Conservation (phyloP, 2,888 invertebrate genomes). For the Plebejus anna region DNA sequence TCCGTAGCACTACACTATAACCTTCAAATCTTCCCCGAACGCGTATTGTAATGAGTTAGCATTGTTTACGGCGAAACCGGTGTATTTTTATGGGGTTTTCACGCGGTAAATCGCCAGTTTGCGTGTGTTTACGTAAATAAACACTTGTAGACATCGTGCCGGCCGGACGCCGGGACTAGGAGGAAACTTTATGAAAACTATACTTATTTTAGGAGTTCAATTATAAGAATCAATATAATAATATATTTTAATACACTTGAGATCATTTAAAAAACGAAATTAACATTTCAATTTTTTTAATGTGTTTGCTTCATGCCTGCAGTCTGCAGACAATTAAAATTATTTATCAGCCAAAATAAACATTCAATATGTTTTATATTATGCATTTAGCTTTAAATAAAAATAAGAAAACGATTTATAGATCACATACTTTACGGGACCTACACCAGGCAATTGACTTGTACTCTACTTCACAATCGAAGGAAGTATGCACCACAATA, state of each 20-base stretch:
- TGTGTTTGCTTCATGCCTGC: no score
- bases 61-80: constrained; percentile 9
- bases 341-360: no score
- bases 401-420: neutral
- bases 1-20: constrained; percentile 47
- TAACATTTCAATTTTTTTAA: no score
- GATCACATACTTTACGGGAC: neutral
- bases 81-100: neutral
- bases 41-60: constrained; percentile 41
- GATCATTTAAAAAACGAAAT: no score
- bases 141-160: constrained; percentile 58
- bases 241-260: no score
- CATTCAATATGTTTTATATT: no score
- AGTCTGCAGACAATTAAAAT: no score
- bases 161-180: neutral
- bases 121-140: constrained; percentile 60
- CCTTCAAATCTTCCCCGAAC: constrained; percentile 43
- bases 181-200: neutral
- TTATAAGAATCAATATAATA: no score
- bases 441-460: neutral
- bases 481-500: neutral
- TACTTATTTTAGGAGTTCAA: neutral
- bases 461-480: neutral
- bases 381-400: no score
- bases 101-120: constrained; percentile 32